Base-by-base conservation (phyloP, 1,140 invertebrate species). In the Eriocheir sinensis region DNA sequence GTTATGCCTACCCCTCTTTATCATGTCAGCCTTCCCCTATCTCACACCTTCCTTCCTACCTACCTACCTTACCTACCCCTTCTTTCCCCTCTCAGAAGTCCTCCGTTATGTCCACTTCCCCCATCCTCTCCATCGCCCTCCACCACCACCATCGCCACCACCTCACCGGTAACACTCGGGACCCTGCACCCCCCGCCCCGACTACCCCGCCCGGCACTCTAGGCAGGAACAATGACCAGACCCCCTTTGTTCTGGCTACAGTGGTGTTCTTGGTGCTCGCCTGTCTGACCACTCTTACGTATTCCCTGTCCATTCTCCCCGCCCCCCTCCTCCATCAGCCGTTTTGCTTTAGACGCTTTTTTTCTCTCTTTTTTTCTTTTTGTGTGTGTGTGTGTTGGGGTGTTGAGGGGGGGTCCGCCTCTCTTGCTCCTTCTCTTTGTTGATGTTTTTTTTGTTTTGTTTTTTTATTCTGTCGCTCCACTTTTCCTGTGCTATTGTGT, bases 361-460 rank as follows among this genome's bases (percentile, higher is more conserved):
- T 90, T 32, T 53, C 40, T 60, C 48, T 53, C 48, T 53, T 41
- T 90, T n/a, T 90, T n/a, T 90, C 89, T 53, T 12, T 27, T 12
- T 83, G 81, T 83, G 36, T 83, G 36, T 83, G 36, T 83, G 81
- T 83, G 36, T 83, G 36, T n/a, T n/a, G n/a, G n/a, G n/a, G n/a
- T n/a, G n/a, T n/a, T n/a, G n/a, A n/a, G n/a, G n/a, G n/a, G n/a
- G n/a, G n/a, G n/a, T 89, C 86, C 44, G 38, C 30, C 86, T 89
- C 86, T 86, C 86, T 89, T 41, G 21, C 86, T 40, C 32, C 44
- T 41, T 36, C 27, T 80, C 86, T 38, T 6, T 36, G 38, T 89
- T 30, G n/a, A 6, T 30, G n/a, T 80, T 30, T 80, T 80, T 30
- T 80, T 80, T 30, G n/a, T 80, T 30, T 80, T 80, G 34, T 8